Conservation (phyloP, 1,140 invertebrate species). For the Trialeurodes vaporariorum region DNA sequence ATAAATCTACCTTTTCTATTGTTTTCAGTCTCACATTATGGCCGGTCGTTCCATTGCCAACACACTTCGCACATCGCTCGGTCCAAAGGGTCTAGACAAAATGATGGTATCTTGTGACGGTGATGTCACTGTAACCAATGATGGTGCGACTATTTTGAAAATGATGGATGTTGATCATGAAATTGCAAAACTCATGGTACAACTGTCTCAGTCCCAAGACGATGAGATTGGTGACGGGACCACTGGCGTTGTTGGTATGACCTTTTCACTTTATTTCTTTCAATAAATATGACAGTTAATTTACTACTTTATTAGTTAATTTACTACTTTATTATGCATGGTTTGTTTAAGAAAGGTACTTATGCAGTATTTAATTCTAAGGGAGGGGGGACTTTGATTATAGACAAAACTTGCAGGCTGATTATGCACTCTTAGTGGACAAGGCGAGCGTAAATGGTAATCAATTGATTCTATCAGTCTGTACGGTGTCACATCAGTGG, state of each 20-base stretch:
- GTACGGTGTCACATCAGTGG: no score
- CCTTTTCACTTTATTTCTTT: no score
- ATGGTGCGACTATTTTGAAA: slow-evolving; percentile 98
- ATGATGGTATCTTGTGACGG: slow-evolving; percentile 96
- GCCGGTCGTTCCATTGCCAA: slow-evolving; percentile 84
- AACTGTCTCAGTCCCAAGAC: slow-evolving; percentile 96
- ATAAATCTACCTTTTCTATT: slow-evolving; percentile 13
- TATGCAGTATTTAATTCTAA: no score
- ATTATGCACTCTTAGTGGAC: no score
- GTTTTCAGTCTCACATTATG: slow-evolving; percentile 86
- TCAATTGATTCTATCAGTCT: no score
- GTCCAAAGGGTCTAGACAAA: slow-evolving; percentile 91
- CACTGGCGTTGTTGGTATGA: slow-evolving; percentile 86
- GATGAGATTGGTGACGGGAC: slow-evolving; percentile 99
- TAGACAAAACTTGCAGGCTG: no score
- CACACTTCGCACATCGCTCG: slow-evolving; percentile 85
- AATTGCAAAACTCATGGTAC: slow-evolving; percentile 96
- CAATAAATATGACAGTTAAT: no score
- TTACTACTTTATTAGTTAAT: no score
- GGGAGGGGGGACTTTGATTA: no score
- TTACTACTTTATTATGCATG: no score
- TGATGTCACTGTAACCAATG: slow-evolving; percentile 96
- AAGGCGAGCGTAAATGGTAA: no score
- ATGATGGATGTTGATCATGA: slow-evolving; percentile 99
- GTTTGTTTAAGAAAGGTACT: no score